These are phyloP conservation scores for Aphelinus certus DNA, from an alignment of 1,140 invertebrate genomes.

Conservation along the genomic window DNA sequence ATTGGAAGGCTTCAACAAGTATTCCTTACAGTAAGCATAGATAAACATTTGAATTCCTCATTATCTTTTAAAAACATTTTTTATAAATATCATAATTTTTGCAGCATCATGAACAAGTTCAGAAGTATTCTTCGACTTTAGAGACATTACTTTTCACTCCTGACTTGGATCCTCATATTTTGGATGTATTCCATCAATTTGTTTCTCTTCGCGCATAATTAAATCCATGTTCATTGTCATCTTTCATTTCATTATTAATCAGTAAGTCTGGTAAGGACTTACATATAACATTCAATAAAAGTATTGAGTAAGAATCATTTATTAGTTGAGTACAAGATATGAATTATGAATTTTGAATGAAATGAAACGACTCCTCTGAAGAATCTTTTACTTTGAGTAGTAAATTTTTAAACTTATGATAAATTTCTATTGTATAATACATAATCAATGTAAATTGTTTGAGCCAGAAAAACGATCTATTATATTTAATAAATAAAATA, in stretches of 20 bases:
- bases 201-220: conserved; percentile 77
- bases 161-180: conserved; percentile 94
- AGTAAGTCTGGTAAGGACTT: conserved; percentile 27
- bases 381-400: conserved; percentile 3
- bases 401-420: conserved; percentile 18
- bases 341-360: conserved; percentile 24
- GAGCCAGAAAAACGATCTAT: conserved; percentile 20
- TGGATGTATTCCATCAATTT: conserved; percentile 98
- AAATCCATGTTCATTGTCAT: conserved; percentile 16
- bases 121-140: conserved; percentile 93
- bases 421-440: conserved; percentile 12
- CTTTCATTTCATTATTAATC: conserved; percentile 22
- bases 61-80: conserved; percentile 36
- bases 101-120: conserved; percentile 97
- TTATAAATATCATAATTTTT: conserved; percentile 53
- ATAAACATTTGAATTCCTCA: conserved; percentile 47
- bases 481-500: conserved; percentile 5
- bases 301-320: conserved; percentile 19
- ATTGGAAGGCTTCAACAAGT: conserved; percentile 94
- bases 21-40: conserved; percentile 83
- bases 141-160: conserved; percentile 95
- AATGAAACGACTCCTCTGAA: background rate
- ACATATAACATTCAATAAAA: conserved; percentile 30
- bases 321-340: conserved; percentile 18
- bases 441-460: conserved; percentile 17